Base-by-base conservation (phyloP, 2,888 invertebrate genomes). In the Gari tellinella region DNA sequence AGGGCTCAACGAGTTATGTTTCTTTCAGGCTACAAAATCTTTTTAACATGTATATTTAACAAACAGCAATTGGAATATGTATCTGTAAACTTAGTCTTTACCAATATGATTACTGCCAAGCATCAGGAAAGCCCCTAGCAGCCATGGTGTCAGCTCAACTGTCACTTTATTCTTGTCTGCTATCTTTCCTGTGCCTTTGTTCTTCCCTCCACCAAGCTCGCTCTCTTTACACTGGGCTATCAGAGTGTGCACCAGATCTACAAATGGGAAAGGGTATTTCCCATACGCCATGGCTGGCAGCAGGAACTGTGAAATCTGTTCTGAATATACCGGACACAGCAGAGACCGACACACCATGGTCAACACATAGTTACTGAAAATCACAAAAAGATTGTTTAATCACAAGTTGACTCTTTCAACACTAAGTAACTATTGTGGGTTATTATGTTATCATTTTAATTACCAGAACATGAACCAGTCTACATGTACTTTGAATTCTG, bases 101-200 rank as follows among this genome's bases (percentile, higher is more conserved):
- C 95, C 94, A 89, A 94, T 94, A 84, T 94, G 93, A 56, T 93
- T 91, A 25, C 95, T 95, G 91, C 95, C 95, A 72, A 96, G 91
- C 0, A 94, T 93, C 21, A 96, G 92, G 40, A 96, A 93, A 55
- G 95, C 94, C 90, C 95, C 95, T 53, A 96, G 93, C 62, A 96
- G 91, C 94, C 94, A 94, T 2, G 94, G 94, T 31, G 95, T 94
- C 64, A 94, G 93, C 12, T 73, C 74, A 17, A 72, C 40, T 31
- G 52, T 49, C 4, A 56, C 57, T 48, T 46, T 63, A 15, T 68
- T 43, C 40, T 43, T 61, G 40, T 55, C 60, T n/a, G n/a, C 19
- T 5, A 43, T 64, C 46, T 46, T 56, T 31, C 70, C 62, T 8
- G 31, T 64, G 12, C 65, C 65, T 48, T 52, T 73, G 48, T 57